phyloP scores from a whole-genome alignment of 2,797 vertebrate genomes.

The Phyllotis vaccarum region DNA sequence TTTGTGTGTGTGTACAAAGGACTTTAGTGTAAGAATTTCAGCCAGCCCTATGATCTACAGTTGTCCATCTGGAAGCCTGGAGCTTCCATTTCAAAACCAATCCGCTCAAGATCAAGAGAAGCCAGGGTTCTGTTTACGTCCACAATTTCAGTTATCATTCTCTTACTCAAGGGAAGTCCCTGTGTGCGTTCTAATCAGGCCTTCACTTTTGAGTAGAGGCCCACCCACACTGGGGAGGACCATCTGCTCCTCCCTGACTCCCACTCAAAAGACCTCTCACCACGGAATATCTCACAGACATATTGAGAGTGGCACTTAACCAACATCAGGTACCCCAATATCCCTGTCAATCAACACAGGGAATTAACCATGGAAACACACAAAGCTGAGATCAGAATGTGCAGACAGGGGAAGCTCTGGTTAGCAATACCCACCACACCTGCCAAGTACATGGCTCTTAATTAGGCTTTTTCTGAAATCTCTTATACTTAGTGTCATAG shows the following conservation, averaged over 20 bases:
- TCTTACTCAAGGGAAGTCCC: too few species aligned
- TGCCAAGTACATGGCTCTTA: too few species aligned
- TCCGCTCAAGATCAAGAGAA: background rate
- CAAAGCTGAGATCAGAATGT: background rate
- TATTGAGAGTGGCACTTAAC: background rate
- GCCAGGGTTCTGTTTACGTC: background rate
- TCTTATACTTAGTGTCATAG: too few species aligned
- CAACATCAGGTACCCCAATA: fast-evolving
- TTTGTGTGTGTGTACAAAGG: too few species aligned
- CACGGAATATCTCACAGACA: background rate
- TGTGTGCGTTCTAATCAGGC: fast-evolving
- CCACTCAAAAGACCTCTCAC: background rate
- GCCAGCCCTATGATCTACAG: fast-evolving
- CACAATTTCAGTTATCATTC: background rate
- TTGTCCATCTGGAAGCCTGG: fast-evolving
- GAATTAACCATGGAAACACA: too few species aligned
- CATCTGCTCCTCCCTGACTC: fast-evolving
- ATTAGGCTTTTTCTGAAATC: too few species aligned
- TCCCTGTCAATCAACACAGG: background rate
- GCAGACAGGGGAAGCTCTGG: fast-evolving
- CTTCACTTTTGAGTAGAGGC: fast-evolving
- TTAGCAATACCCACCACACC: fast-evolving
- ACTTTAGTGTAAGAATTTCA: background rate
- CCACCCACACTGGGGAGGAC: fast-evolving
- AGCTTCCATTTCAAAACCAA: fast-evolving